Evolutionary conservation across 2,113 vertebrate species (phyloP).

Genomic region (Hippoglossus stenolepis): DNA sequence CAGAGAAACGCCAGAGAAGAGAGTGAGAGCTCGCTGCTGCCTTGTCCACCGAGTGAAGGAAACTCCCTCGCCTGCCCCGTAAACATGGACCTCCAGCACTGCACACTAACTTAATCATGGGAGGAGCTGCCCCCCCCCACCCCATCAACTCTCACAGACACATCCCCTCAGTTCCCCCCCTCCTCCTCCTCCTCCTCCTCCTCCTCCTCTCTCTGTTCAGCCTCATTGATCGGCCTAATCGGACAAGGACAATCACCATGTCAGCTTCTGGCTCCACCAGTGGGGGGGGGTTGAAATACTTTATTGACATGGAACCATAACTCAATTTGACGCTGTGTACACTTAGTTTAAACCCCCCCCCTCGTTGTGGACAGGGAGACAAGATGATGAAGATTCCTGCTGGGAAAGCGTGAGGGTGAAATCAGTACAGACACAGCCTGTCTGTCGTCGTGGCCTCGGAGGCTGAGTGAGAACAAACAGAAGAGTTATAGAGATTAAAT

Average conservation of each 20-base stretch:
- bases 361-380: constrained; percentile 17
- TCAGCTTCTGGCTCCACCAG: constrained; percentile 73
- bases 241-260: constrained; percentile 81
- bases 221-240: constrained; percentile 78
- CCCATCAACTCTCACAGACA: constrained; percentile 60
- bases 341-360: constrained; percentile 32
- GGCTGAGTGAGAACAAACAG: too few relatives aligned
- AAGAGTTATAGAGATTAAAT: too few relatives aligned
- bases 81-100: constrained; percentile 83
- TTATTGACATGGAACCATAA: constrained; percentile 53
- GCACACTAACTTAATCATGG: constrained; percentile 84
- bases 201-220: constrained; percentile 56
- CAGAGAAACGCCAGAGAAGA: constrained; percentile 59
- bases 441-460: too few relatives aligned
- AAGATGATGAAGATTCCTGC: too few relatives aligned
- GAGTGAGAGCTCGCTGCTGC: constrained; percentile 61
- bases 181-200: constrained; percentile 42
- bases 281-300: constrained; percentile 6
- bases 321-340: constrained; percentile 60
- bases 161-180: constrained; percentile 50
- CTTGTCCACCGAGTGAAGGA: constrained; percentile 76
- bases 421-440: too few relatives aligned
- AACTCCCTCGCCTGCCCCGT: constrained; percentile 74
- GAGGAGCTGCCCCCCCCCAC: constrained; percentile 78
- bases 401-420: not conserved